Evolutionary conservation across 1,140 invertebrate species (phyloP), one percentile per base, ranked within the genome.

Genomic region (Ceratina calcarata): DNA sequence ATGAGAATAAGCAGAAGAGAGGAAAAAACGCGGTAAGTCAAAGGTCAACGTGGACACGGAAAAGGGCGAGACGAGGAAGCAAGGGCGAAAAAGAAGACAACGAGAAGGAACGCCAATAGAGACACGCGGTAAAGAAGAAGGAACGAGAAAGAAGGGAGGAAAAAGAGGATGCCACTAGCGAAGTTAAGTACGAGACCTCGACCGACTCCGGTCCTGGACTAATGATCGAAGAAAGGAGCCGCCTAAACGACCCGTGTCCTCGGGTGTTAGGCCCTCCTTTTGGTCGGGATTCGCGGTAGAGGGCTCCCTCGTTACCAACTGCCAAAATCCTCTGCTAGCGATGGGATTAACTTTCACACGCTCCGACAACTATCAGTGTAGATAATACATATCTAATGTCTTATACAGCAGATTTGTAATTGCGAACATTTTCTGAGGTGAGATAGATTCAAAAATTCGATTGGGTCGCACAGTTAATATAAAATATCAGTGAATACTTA

Each of bases 221-320:
- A 91, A 92, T 91, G 91, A 92, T 91, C 90, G 90, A 91, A 91
- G 90, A 92, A 92, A 92, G 91, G 89, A 91, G 90, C 91, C 91
- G 90, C 90, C 91, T 91, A 92, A 92, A 92, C 90, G 90, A 91
- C 88, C 91, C 90, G 89, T 91, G 90, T 91, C 90, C 90, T 91
- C 91, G 90, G 90, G 89, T 92, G 90, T 91, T 91, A 85, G 89
- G 86, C 81, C 55, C 78, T 84, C 83, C 84, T 73, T 76, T 86
- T 81, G 78, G 73, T 60, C 64, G 57, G 65, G 84, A 86, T 85
- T 82, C 84, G 69, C 69, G 57, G 62, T 27, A 72, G 76, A 85
- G 67, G 68, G 71, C 70, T 61, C 71, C 84, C 84, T 86, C 84
- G 85, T 86, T 86, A 86, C 77, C 81, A 70, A 62, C 81, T 74